Conservation (phyloP, 1,140 invertebrate species). For the Neoseiulus cucumeris region DNA sequence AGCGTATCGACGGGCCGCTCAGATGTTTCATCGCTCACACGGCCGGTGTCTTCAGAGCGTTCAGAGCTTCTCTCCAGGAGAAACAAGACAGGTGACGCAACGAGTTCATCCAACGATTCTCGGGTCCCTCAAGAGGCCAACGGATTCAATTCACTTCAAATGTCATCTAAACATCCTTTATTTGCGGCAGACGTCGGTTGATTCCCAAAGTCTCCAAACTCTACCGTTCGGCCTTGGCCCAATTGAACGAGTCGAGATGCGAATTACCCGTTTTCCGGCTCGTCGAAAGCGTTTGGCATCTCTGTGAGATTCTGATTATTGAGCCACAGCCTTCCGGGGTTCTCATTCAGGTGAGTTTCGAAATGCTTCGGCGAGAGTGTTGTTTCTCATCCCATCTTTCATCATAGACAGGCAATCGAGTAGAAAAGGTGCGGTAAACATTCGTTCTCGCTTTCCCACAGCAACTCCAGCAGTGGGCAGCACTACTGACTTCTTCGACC, state of each 20-base stretch:
- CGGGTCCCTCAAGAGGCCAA: too few species aligned
- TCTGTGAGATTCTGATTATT: background rate
- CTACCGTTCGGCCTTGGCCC: background rate
- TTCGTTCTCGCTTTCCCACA: background rate
- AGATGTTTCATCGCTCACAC: background rate
- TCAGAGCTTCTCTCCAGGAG: background rate
- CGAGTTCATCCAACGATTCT: too few species aligned
- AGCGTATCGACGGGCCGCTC: background rate
- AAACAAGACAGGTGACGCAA: background rate
- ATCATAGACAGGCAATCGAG: too few species aligned
- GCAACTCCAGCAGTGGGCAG: slow-evolving; percentile 5
- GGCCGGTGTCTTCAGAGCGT: background rate
- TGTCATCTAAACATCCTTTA: background rate
- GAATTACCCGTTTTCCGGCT: background rate
- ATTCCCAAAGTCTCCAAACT: background rate
- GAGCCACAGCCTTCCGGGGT: background rate
- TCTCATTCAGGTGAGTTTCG: background rate
- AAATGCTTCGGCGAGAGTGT: background rate
- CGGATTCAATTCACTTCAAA: too few species aligned
- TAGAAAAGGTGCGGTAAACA: too few species aligned
- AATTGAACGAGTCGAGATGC: background rate
- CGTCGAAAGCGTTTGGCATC: slow-evolving; percentile 2
- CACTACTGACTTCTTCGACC: background rate
- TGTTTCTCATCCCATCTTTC: background rate
- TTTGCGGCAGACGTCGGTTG: background rate